phyloP scores from a whole-genome alignment of 2,113 vertebrate genomes.

The Macrotus californicus region DNA sequence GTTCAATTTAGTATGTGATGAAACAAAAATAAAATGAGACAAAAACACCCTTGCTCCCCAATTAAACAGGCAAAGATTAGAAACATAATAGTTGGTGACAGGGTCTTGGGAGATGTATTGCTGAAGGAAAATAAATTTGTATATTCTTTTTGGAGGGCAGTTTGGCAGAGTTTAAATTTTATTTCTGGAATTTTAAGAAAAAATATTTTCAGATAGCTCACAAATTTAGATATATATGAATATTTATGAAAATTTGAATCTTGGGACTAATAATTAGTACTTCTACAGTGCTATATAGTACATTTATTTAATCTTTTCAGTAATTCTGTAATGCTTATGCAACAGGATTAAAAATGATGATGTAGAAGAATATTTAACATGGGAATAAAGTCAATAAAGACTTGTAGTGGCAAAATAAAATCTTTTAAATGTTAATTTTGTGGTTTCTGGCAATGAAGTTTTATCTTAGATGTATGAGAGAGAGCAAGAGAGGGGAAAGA shows the following conservation, averaged over 20 bases:
- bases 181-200: neutral
- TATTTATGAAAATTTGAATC: neutral
- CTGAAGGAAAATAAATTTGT: neutral
- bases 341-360: neutral
- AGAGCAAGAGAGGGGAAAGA: neutral
- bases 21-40: slow-evolving; percentile 17
- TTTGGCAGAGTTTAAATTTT: neutral
- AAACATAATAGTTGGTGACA: neutral
- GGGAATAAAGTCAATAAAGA: slow-evolving; percentile 1
- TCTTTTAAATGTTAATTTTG: neutral
- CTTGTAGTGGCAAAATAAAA: neutral
- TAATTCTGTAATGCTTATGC: neutral
- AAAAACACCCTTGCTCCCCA: neutral
- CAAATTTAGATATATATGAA: neutral
- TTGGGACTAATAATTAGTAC: neutral
- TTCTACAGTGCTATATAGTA: neutral
- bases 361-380: neutral
- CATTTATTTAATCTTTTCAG: neutral
- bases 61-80: neutral
- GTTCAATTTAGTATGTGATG: neutral
- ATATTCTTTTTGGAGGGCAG: neutral
- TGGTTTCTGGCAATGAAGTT: neutral
- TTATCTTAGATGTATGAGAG: neutral
- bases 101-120: neutral
- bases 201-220: neutral